Evolutionary conservation across 2,888 invertebrate species (phyloP), one percentile per base, ranked within the genome.

Genomic region (Drosophila testacea): DNA sequence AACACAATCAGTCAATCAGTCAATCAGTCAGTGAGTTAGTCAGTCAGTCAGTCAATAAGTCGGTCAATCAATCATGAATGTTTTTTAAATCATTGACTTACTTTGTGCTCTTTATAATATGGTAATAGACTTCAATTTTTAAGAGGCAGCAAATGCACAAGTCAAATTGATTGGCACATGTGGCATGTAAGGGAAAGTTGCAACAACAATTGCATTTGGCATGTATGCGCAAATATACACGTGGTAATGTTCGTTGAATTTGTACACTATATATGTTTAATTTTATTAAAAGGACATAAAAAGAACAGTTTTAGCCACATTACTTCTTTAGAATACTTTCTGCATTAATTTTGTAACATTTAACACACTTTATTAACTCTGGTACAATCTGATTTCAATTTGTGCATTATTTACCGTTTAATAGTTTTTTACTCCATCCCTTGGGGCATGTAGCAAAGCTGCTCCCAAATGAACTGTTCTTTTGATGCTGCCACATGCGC

Each of bases 31-130:
- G 11, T 55, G n/a, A n/a, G n/a, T n/a, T n/a, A n/a, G n/a, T n/a
- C 67, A 72, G 50, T 66, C 69, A 73, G 30, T 55, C 41, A 66
- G 32, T 69, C 69, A 67, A 22, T 39, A 59, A 55, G 13, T 69
- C 74, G 71, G 56, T 69, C 73, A 52, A 11, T 27, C 62, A 67
- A 39, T 39, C 59, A 48, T 69, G 70, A 52, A 11, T 44, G 60
- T 57, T 59, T 71, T 68, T 50, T 73, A 70, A 68, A 77, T 76
- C 73, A 74, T 63, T 87, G 56, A 46, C 47, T 66, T 52, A 41
- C 68, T 63, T 54, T 71, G 22, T 32, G 4, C 32, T 11, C 4
- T 11, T 42, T 42, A 16, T 81, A 65, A 65, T 69, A 22, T 22
- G 3, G 22, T 3, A 22, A 22, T 0, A 55, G 52, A 13, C 41